Evolutionary conservation across 1,140 invertebrate species (phyloP), one percentile per base, ranked within the genome.

Genomic region (Nasonia longicornis): DNA sequence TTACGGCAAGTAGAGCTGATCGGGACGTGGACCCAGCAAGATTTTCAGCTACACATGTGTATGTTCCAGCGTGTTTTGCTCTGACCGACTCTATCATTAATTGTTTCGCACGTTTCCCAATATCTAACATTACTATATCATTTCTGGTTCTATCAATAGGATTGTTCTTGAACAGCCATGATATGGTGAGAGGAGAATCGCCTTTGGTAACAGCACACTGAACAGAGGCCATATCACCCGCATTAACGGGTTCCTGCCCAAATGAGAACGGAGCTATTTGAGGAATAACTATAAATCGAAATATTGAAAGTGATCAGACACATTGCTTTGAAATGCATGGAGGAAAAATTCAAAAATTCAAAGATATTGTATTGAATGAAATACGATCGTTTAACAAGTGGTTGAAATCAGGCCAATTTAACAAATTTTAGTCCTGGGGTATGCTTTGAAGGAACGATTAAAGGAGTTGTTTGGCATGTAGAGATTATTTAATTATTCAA

Each of bases 231-330:
- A 93, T 92, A 85, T 95, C 94, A 52, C 94, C 94, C 78, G 93
- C 92, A 88, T 95, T 94, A 22, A 95, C 91, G 52, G 93, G 92
- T 72, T 94, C 93, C 82, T 95, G 93, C 31, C 94, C 94, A 85
- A 95, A 95, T 73, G 92, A 90, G 88, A 96, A 95, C 71, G 94
- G 94, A 90, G 93, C 92, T 83, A 96, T 94, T 90, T 94, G 93
- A 42, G 95, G 95, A 79, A 94, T 90, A 87, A 94, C 94, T 94
- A 89, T 88, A 91, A 85, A 38, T 42, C 10, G 2, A 6, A 72
- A 78, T 73, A 66, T 45, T 42, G 0, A 71, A 38, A 35, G 0
- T 31, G 0, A 31, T 22, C n/a, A 66, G 64, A 26, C 45, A 48
- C 14, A 10, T 48, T 48, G 8, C 6, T 58, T 58, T 14, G 7